These are phyloP conservation scores for Cromileptes altivelis DNA, from an alignment of 2,113 vertebrate genomes.

Conservation along the genomic window DNA sequence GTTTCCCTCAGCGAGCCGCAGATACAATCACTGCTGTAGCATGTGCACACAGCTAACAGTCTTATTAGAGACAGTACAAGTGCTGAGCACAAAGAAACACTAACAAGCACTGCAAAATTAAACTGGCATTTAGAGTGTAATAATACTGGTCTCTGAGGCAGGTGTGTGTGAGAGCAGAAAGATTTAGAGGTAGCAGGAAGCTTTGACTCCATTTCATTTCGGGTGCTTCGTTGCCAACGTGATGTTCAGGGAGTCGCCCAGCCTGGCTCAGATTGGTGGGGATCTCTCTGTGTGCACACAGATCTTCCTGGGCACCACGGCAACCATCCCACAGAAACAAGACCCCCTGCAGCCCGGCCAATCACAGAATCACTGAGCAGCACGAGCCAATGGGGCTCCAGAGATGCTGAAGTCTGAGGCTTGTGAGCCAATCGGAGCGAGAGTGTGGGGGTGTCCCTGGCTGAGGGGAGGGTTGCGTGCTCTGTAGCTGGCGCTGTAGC, in stretches of 20 bases:
- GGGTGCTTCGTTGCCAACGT: conserved; percentile 52
- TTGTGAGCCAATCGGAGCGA: conserved; percentile 74
- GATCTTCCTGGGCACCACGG: conserved; percentile 88
- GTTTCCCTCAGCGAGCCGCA: conserved; percentile 23
- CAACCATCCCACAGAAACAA: conserved; percentile 88
- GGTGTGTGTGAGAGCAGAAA: conserved; percentile 31
- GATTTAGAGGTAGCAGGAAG: conserved; percentile 48
- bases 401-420: conserved; percentile 68
- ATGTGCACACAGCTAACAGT: conserved; percentile 6
- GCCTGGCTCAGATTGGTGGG: conserved; percentile 81
- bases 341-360: conserved; percentile 80
- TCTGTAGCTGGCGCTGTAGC: conserved; percentile 70
- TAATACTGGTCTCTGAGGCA: background rate
- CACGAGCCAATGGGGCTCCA: conserved; percentile 68
- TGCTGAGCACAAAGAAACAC: background rate
- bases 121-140: background rate
- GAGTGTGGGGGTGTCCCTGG: conserved; percentile 81
- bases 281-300: conserved; percentile 79
- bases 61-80: background rate
- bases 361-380: conserved; percentile 65
- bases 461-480: conserved; percentile 79
- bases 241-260: conserved; percentile 73
- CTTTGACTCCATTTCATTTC: conserved; percentile 64
- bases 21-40: conserved; percentile 11
- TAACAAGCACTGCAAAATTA: conserved; percentile 16